Conservation (phyloP, 2,113 vertebrate genomes). For the Limnothrissa miodon region DNA sequence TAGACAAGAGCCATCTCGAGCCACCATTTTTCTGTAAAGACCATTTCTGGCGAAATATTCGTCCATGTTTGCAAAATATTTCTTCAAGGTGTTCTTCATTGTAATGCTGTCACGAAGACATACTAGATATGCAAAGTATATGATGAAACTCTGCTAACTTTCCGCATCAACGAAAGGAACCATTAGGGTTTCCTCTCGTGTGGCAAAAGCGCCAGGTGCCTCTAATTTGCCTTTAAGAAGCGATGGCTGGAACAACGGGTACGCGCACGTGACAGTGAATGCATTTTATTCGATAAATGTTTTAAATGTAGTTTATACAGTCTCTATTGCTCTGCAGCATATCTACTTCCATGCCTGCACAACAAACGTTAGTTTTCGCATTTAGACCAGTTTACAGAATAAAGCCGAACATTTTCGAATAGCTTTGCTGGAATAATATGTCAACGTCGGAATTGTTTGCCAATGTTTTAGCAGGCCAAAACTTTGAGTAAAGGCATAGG, state of each 20-base stretch:
- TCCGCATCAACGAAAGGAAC: constrained; percentile 29
- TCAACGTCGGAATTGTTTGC: neutral
- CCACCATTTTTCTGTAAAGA: constrained; percentile 91
- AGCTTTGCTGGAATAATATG: neutral
- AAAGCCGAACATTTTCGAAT: neutral
- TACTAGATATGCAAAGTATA: constrained; percentile 36
- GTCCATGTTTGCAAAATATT: constrained; percentile 92
- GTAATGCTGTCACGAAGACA: constrained; percentile 38
- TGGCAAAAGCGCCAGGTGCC: constrained; percentile 37
- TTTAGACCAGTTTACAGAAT: neutral
- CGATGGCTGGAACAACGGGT: neutral
- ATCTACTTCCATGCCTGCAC: neutral
- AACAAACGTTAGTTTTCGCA: neutral
- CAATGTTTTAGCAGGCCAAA: neutral
- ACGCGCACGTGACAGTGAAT: neutral
- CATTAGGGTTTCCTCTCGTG: constrained; percentile 36
- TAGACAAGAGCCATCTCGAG: constrained; percentile 91
- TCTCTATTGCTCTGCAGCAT: neutral
- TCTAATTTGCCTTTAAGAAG: constrained; percentile 30
- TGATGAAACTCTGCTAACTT: constrained; percentile 23
- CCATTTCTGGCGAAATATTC: constrained; percentile 88
- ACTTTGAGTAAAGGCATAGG: neutral
- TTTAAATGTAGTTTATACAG: neutral
- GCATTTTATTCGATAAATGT: neutral
- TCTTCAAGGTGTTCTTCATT: constrained; percentile 92